phyloP scores from a whole-genome alignment of 1,140 invertebrate genomes.

The Lepidurus packardi region DNA sequence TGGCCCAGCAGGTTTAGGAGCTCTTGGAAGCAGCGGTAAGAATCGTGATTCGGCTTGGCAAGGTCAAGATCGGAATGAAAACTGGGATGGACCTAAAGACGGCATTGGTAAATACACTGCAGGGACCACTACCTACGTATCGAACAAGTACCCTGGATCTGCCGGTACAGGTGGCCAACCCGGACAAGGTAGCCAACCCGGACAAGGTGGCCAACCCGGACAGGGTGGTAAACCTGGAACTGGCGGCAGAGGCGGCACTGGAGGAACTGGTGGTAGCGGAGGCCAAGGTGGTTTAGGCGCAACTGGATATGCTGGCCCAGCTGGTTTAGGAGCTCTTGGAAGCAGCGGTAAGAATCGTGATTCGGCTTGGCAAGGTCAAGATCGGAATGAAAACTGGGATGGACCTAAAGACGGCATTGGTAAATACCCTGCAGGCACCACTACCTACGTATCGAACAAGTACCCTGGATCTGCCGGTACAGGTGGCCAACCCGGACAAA shows the following conservation, averaged over 20 bases:
- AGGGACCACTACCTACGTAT: neutral
- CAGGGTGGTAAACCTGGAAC: neutral
- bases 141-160: neutral
- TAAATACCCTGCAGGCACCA: neutral
- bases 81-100: slow-evolving; percentile 24
- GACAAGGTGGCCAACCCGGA: neutral
- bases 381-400: slow-evolving; percentile 35
- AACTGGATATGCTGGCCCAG: slow-evolving; percentile 26
- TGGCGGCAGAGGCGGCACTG: slow-evolving; percentile 34
- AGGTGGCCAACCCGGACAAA: neutral
- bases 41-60: neutral
- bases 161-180: neutral
- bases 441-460: neutral
- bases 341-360: neutral
- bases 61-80: neutral
- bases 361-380: slow-evolving; percentile 29
- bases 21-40: neutral
- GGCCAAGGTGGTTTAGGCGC: slow-evolving; percentile 28
- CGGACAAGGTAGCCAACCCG: too few relatives aligned
- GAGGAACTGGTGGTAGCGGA: slow-evolving; percentile 33
- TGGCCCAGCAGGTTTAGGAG: slow-evolving; percentile 20
- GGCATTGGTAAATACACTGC: neutral
- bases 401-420: slow-evolving; percentile 17
- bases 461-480: too few relatives aligned
- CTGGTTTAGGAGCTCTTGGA: slow-evolving; percentile 30